Conservation (phyloP, 2,888 invertebrate species). For the Falcaria lacertinaria region DNA sequence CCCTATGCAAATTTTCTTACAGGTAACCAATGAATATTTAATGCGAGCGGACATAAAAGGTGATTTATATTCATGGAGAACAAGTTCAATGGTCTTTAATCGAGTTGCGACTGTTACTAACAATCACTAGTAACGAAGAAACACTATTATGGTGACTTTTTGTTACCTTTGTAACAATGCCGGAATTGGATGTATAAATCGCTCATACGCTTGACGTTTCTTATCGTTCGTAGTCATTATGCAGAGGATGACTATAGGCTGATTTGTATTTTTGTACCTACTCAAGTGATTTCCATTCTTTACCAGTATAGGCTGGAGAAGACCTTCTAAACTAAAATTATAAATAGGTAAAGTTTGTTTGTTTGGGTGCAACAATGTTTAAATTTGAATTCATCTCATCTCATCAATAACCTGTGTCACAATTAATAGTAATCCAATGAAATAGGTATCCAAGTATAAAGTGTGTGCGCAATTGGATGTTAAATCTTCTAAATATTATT, state of each 20-base stretch:
- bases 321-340: too few species aligned
- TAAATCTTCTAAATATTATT: constrained; percentile 38
- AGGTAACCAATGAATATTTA: constrained; percentile 51
- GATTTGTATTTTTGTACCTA: too few species aligned
- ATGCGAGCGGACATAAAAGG: constrained; percentile 38
- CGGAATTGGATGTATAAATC: constrained; percentile 5
- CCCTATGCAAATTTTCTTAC: constrained; percentile 44
- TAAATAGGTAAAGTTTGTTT: too few species aligned
- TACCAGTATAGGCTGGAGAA: too few species aligned
- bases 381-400: too few species aligned
- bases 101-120: constrained; percentile 26
- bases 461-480: constrained; percentile 26
- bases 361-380: too few species aligned
- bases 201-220: too few species aligned
- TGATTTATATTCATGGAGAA: constrained; percentile 48
- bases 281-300: too few species aligned
- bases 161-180: constrained; percentile 6
- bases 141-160: constrained; percentile 9
- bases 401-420: constrained; percentile 2
- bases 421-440: constrained; percentile 12
- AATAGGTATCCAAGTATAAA: constrained; percentile 20
- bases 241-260: too few species aligned
- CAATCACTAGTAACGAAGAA: constrained; percentile 18
- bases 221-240: too few species aligned
- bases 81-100: constrained; percentile 44